Percentiles rank a stretch among this genome's conserved stretches.
phyloP scores from a whole-genome alignment of 2,113 vertebrate species.

The Chamaea fasciata region DNA sequence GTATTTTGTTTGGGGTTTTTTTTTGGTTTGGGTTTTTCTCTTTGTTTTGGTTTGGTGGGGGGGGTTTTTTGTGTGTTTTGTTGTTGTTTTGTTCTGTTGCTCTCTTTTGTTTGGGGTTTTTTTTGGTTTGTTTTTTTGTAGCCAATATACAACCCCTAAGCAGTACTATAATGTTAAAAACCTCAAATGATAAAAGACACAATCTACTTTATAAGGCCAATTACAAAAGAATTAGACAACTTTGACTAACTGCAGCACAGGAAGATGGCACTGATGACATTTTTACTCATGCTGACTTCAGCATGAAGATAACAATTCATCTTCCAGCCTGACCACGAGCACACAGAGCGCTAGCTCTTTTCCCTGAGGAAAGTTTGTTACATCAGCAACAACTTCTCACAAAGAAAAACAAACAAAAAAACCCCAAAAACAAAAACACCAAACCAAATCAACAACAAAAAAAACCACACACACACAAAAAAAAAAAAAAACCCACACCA shows the following conservation, averaged over 20 bases:
- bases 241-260: not conserved
- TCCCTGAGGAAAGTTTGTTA: not conserved
- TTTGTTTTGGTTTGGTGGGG: too few relatives aligned
- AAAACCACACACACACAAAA: too few relatives aligned
- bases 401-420: not conserved
- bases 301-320: not conserved
- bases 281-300: not conserved
- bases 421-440: too few relatives aligned
- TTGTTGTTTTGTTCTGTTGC: too few relatives aligned
- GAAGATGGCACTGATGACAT: fast-evolving
- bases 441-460: too few relatives aligned
- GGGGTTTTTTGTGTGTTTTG: too few relatives aligned
- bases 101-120: not conserved
- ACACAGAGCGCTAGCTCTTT: not conserved
- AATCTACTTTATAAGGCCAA: not conserved
- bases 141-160: not conserved
- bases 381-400: not conserved
- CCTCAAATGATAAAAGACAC: not conserved
- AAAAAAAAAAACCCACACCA: not conserved
- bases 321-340: fast-evolving
- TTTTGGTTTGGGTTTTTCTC: too few relatives aligned
- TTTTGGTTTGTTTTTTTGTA: not conserved
- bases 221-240: not conserved
- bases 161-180: not conserved
- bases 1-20: not conserved